Percentiles rank a stretch among this genome's conserved stretches.
Evolutionary conservation across 1,140 invertebrate species (phyloP).

Genomic region (Phymastichus coffea): DNA sequence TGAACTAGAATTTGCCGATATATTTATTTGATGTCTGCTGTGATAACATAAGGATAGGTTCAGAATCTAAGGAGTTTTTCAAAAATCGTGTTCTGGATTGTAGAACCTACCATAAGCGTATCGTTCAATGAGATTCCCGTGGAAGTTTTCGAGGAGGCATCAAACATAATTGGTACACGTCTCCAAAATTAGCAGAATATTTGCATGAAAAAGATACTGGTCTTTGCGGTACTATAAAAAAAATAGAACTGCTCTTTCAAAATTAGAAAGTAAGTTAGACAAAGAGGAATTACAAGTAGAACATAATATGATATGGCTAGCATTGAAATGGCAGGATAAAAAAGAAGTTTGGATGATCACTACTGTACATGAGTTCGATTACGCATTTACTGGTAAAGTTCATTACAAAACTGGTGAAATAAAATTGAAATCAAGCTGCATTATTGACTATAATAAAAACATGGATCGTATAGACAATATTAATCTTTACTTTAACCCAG

Average conservation of each 20-base stretch:
- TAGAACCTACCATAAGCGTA: not conserved
- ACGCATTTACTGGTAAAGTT: slow-evolving; percentile 20
- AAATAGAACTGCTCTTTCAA: slow-evolving; percentile 30
- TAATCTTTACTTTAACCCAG: slow-evolving; percentile 20
- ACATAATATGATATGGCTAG: slow-evolving; percentile 19
- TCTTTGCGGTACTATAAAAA: slow-evolving; percentile 33
- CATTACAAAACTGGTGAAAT: slow-evolving; percentile 21
- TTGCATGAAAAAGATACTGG: slow-evolving; percentile 26
- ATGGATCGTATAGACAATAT: slow-evolving; percentile 37
- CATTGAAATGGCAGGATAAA: no score
- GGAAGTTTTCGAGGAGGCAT: not conserved
- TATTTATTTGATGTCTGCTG: not conserved
- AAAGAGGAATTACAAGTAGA: no score
- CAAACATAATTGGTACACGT: no score
- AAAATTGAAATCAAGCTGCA: slow-evolving; percentile 38
- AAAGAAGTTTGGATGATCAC: no score
- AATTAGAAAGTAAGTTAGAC: no score
- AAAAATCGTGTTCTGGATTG: not conserved
- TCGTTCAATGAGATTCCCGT: not conserved
- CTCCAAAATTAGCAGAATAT: slow-evolving; percentile 29
- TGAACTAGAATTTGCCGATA: not conserved
- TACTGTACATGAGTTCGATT: no score
- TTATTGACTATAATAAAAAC: no score
- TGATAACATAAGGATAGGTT: not conserved
- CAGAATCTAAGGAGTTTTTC: no score